Evolutionary conservation across 53 echinoderm and acorn worm species (phyloP).

Genomic region (Echinarachnius parma): DNA sequence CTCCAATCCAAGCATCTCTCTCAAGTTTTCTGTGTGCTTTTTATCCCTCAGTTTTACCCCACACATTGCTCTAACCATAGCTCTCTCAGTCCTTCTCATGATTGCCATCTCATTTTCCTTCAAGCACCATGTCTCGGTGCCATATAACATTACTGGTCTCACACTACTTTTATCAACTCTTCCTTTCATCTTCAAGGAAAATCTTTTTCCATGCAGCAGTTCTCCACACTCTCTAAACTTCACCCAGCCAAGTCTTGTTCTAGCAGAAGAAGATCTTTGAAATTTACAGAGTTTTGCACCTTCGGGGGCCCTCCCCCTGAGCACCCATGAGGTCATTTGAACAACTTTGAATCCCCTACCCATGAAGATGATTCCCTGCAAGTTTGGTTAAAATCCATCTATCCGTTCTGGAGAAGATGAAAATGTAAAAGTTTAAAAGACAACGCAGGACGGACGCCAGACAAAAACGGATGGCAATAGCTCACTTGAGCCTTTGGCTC

Average conservation of each 20-base stretch:
- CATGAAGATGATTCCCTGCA: background rate
- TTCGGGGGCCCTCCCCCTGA: background rate
- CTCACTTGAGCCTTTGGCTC: too few species aligned
- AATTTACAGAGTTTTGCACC: background rate
- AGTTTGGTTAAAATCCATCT: background rate
- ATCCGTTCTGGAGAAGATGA: background rate
- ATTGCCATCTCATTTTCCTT: conserved; percentile 18
- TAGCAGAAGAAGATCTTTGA: background rate
- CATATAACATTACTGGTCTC: too few species aligned
- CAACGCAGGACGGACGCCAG: too few species aligned
- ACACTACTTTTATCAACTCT: too few species aligned
- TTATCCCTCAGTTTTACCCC: conserved; percentile 20
- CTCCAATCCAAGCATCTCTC: conserved; percentile 1
- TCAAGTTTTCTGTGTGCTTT: background rate
- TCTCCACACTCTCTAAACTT: conserved; percentile 9
- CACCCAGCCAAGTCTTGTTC: background rate
- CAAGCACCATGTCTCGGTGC: conserved; percentile 24
- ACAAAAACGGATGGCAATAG: too few species aligned
- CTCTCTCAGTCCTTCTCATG: conserved; percentile 29
- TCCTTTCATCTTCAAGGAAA: conserved; percentile 26
- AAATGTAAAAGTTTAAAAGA: too few species aligned
- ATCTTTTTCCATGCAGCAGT: conserved; percentile 1
- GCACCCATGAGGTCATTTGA: background rate
- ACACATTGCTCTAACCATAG: conserved; percentile 34
- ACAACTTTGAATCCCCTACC: background rate